Conservation (phyloP, 1,140 invertebrate genomes). For the Drosophila tristis region DNA sequence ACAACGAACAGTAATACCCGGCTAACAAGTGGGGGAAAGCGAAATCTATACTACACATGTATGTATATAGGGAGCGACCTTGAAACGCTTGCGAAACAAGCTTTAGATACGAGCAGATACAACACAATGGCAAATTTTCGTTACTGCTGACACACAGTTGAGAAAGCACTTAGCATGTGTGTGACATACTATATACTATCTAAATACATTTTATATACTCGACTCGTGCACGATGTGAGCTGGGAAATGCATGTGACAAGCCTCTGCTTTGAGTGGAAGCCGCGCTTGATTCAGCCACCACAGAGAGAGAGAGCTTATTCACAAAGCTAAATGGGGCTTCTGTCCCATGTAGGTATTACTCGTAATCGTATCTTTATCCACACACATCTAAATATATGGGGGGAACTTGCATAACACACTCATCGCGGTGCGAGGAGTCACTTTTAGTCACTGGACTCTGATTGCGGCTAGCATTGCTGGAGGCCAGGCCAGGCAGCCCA, state of each 20-base stretch:
- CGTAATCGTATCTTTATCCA: constrained; percentile 20
- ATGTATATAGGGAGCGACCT: constrained; percentile 28
- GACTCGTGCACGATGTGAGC: background rate
- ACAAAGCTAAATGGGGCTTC: background rate
- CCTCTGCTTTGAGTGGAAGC: constrained; percentile 14
- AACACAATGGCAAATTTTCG: constrained; percentile 38
- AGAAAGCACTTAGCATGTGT: constrained; percentile 41
- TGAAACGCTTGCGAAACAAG: constrained; percentile 59
- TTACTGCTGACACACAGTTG: constrained; percentile 52
- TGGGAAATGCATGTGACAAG: constrained; percentile 33
- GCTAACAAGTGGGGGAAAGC: constrained; percentile 42
- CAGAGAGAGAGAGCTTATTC: constrained; percentile 6
- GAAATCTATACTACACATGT: constrained; percentile 39
- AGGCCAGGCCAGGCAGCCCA: constrained; percentile 22
- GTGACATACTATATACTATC: constrained; percentile 3
- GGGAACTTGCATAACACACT: constrained; percentile 43
- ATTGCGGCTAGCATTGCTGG: constrained; percentile 17
- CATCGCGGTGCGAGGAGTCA: constrained; percentile 9
- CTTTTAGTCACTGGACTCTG: constrained; percentile 44
- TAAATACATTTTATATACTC: no score
- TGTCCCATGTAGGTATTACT: no score
- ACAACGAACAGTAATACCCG: constrained; percentile 38
- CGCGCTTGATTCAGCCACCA: constrained; percentile 15
- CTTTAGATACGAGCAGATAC: constrained; percentile 38
- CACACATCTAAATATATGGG: constrained; percentile 20